Conservation (phyloP, 2,797 vertebrate genomes). For the Odontamblyopus lacepedii region DNA sequence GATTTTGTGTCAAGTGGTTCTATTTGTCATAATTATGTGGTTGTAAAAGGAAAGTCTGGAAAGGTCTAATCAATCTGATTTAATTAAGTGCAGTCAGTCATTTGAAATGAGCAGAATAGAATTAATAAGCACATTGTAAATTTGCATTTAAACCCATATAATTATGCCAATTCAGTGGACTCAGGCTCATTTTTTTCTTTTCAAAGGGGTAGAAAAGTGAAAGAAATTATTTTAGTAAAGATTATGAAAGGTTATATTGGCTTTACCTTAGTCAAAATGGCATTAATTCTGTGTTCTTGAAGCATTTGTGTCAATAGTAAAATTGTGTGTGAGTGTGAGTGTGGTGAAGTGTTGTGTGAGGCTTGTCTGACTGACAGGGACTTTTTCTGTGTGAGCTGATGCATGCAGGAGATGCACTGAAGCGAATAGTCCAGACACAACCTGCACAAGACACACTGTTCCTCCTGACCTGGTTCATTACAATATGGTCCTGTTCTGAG, state of each 20-base stretch:
- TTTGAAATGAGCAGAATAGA: constrained; percentile 85
- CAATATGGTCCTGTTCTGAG: constrained; percentile 15
- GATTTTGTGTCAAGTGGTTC: constrained; percentile 78
- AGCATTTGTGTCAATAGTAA: not conserved
- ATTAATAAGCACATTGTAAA: constrained; percentile 87
- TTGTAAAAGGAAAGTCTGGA: constrained; percentile 81
- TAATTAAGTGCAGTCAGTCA: constrained; percentile 88
- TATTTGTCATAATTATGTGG: constrained; percentile 87
- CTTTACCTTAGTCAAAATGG: not conserved
- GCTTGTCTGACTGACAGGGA: constrained; percentile 55
- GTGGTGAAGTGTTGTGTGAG: constrained; percentile 15
- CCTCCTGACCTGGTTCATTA: constrained; percentile 40
- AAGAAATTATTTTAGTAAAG: constrained; percentile 40
- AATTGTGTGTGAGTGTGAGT: not conserved
- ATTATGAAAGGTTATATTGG: not conserved
- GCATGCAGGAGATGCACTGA: constrained; percentile 43
- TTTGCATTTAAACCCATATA: constrained; percentile 83
- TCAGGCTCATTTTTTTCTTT: constrained; percentile 56
- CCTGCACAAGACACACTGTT: constrained; percentile 28
- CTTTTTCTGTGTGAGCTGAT: constrained; percentile 57
- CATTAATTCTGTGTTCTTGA: not conserved
- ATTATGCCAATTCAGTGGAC: constrained; percentile 80
- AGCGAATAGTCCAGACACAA: constrained; percentile 26
- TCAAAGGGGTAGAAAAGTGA: constrained; percentile 54
- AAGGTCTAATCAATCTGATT: constrained; percentile 88